Evolutionary conservation across 2,888 invertebrate genomes (phyloP), one percentile per base, ranked within the genome.

Genomic region (Drosophila diplacantha): DNA sequence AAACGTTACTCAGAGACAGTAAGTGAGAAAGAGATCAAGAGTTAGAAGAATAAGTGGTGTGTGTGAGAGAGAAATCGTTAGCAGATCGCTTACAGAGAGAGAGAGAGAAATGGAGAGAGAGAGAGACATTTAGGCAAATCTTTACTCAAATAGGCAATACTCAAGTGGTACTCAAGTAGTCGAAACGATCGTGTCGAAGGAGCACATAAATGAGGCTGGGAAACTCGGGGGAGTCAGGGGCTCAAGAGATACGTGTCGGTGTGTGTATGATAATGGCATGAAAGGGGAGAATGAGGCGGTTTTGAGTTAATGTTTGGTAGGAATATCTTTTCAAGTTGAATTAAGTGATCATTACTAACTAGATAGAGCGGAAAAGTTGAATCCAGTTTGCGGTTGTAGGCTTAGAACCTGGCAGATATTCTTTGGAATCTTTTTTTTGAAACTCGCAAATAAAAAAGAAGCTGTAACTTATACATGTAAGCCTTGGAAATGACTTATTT

Each of bases 121-220:
- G 41, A 5, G 52, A 52, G 66, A 65, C 38, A 57, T 57, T 66
- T 56, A 65, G 37, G 66, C 52, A 60, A 68, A 60, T 66, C 52
- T 49, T 64, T 68, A 68, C 64, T 69, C 63, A 69, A 50, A 47
- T 46, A 47, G 46, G 46, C 50, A 62, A 56, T 64, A 65, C 66
- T 66, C 64, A 66, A 46, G 57, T 66, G 38, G 66, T 78, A 78
- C 81, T 39, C 39, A 56, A 16, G 29, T 35, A 41, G 37, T 31
- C 5, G 47, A 54, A 64, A 64, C n/a, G 55, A 65, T 56, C 67
- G 66, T 64, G 55, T 35, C 35, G 20, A 38, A 35, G 38, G 55
- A 50, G 47, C 34, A 24, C 37, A 50, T 43, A 62, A 68, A 61
- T 57, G 34, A 41, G 22, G 32, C 9, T n/a, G 34, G 43, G 32